These are phyloP conservation scores for Epistrophella euchroma DNA, from an alignment of 2,888 invertebrate species.

Conservation along the genomic window DNA sequence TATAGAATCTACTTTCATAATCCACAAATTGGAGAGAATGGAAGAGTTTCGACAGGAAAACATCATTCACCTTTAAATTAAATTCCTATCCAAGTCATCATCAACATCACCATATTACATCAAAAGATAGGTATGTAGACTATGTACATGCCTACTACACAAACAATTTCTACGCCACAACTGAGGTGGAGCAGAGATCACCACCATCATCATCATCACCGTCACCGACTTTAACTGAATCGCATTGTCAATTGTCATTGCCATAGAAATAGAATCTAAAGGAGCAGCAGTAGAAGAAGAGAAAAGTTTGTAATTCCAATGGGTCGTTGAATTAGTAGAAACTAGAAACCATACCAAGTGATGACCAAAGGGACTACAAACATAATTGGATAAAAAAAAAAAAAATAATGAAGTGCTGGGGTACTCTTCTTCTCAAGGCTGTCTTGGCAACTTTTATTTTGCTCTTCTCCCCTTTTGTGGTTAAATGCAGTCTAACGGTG, in stretches of 20 bases:
- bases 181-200: constrained; percentile 28
- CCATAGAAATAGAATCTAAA: constrained; percentile 61
- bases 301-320: constrained; percentile 44
- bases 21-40: constrained; percentile 39
- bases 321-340: constrained; percentile 41
- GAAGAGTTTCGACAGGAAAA: constrained; percentile 47
- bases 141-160: neutral
- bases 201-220: neutral
- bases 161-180: constrained; percentile 24
- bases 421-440: constrained; percentile 71
- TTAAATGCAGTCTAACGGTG: constrained; percentile 63
- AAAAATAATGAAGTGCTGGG: constrained; percentile 30
- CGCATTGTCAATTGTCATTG: constrained; percentile 67
- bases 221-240: constrained; percentile 34
- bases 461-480: constrained; percentile 39
- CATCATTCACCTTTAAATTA: constrained; percentile 68
- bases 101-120: constrained; percentile 38
- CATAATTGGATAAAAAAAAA: constrained; percentile 59
- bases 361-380: constrained; percentile 48
- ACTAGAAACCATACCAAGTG: constrained; percentile 28
- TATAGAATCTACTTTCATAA: constrained; percentile 18
- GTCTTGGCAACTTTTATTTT: constrained; percentile 57
- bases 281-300: constrained; percentile 34
- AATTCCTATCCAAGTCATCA: constrained; percentile 67
- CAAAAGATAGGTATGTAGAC: too few relatives aligned